Evolutionary conservation across 1,140 invertebrate genomes (phyloP).

Genomic region (Drosophila subobscura): DNA sequence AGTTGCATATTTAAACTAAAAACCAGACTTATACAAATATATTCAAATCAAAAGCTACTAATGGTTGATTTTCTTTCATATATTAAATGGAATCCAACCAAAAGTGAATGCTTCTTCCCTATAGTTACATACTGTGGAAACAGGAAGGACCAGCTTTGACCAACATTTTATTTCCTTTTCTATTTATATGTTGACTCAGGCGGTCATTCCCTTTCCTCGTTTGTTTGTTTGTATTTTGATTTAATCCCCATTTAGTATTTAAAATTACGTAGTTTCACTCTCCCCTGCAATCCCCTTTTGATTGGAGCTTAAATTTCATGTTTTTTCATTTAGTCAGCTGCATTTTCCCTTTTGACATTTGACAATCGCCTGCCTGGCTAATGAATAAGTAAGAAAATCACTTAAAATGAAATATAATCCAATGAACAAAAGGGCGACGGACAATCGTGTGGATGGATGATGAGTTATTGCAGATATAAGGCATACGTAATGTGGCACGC

Average conservation of each 20-base stretch:
- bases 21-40: no score
- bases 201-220: no score
- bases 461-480: constrained; percentile 5
- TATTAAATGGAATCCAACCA: no score
- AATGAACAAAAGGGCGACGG: background rate
- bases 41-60: no score
- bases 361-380: constrained; percentile 25
- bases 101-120: no score
- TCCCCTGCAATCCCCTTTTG: constrained; percentile 1
- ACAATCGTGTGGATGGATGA: background rate
- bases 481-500: constrained; percentile 11
- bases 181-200: no score
- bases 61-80: no score
- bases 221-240: constrained; percentile 8
- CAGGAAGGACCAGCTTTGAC: background rate
- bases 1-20: no score
- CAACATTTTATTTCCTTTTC: background rate
- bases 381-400: constrained; percentile 30
- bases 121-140: no score
- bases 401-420: constrained; percentile 66
- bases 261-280: background rate
- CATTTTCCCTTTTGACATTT: constrained; percentile 50
- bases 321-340: constrained; percentile 49
- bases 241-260: constrained; percentile 5
- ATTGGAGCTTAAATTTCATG: constrained; percentile 9